Conservation (phyloP, 2,888 invertebrate species). For the Trichogramma evanescens region DNA sequence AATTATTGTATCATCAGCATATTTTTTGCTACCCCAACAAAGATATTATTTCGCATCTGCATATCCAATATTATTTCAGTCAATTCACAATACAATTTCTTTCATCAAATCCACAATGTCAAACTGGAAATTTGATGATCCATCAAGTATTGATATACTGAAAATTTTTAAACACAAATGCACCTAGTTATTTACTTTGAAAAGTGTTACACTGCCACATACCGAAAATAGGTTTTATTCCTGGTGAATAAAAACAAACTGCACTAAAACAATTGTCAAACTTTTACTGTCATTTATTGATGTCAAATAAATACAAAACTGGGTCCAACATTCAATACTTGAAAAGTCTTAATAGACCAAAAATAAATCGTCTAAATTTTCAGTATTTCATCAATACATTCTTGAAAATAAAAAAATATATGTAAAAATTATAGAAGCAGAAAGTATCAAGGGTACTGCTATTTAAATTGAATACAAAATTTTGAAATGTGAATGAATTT, state of each 20-base stretch:
- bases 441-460: constrained; percentile 19
- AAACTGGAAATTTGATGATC: no score
- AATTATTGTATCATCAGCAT: no score
- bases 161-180: constrained; percentile 2
- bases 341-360: background rate
- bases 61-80: no score
- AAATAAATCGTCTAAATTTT: no score
- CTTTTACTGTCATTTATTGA: constrained; percentile 3
- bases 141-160: background rate
- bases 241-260: constrained; percentile 6
- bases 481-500: background rate
- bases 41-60: no score
- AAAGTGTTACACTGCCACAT: constrained; percentile 18
- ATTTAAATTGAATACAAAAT: background rate
- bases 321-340: constrained; percentile 14
- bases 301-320: background rate
- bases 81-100: no score
- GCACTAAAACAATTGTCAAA: constrained; percentile 8
- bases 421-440: background rate
- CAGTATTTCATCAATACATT: no score
- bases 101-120: no score
- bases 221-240: constrained; percentile 12
- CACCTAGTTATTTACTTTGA: constrained; percentile 10
- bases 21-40: no score
- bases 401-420: no score